phyloP scores from a whole-genome alignment of 1,140 invertebrate genomes.

The Drosophila pallidifrons region DNA sequence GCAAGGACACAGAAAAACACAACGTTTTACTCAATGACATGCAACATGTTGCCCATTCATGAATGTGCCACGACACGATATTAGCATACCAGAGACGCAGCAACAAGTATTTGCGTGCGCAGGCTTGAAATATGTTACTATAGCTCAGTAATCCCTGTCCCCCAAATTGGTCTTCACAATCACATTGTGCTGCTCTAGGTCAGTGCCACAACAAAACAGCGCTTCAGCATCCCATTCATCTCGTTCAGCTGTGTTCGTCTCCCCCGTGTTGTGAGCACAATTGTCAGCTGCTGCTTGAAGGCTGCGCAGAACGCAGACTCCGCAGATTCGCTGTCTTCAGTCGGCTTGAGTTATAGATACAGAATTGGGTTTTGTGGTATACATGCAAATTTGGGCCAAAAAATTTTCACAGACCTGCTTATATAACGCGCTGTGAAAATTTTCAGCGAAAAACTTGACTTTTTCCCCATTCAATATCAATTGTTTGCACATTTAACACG shows the following conservation, averaged over 20 bases:
- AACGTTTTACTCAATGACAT: constrained; percentile 40
- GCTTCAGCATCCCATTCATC: constrained; percentile 8
- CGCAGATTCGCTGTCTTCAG: constrained; percentile 57
- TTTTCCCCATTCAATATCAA: constrained; percentile 15
- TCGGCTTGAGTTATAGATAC: constrained; percentile 78
- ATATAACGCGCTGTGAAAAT: constrained; percentile 65
- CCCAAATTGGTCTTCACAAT: background rate
- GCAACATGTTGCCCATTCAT: constrained; percentile 71
- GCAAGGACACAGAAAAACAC: constrained; percentile 36
- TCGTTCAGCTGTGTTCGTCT: constrained; percentile 5
- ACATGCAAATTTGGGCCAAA: constrained; percentile 78
- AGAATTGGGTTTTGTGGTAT: constrained; percentile 77
- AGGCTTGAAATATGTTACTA: constrained; percentile 64
- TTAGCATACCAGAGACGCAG: constrained; percentile 22
- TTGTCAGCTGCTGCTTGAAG: constrained; percentile 60
- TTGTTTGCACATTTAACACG: constrained; percentile 59
- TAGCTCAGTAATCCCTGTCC: background rate
- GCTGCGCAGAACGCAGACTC: constrained; percentile 84
- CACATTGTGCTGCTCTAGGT: constrained; percentile 66
- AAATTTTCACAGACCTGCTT: constrained; percentile 69
- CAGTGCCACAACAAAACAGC: constrained; percentile 58
- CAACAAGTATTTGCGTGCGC: constrained; percentile 82
- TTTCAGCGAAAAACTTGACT: constrained; percentile 29
- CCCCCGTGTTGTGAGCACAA: constrained; percentile 23
- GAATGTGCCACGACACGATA: constrained; percentile 35